phyloP scores from a whole-genome alignment of 37 sponge, comb jelly and placozoan species.

The Theonella swinhoei region DNA sequence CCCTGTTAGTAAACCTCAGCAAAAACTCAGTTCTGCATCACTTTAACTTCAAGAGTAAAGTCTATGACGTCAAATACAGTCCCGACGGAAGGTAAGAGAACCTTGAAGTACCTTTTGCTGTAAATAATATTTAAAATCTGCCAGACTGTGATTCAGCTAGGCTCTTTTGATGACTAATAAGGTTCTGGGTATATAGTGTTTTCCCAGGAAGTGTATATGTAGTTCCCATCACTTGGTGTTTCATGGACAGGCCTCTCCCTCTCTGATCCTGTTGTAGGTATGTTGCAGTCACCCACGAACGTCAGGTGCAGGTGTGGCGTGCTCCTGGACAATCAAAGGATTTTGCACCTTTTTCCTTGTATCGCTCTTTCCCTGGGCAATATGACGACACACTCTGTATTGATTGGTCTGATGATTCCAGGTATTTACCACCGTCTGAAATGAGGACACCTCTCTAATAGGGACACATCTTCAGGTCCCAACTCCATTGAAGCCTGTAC shows the following conservation, averaged over 20 bases:
- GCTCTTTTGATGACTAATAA: too few species aligned
- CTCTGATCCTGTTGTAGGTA: slow-evolving; percentile 42
- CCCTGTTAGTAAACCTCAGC: slow-evolving; percentile 75
- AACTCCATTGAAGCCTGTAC: too few species aligned
- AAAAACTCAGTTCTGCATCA: slow-evolving; percentile 77
- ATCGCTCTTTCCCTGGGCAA: slow-evolving; percentile 81
- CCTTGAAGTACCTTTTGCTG: too few species aligned
- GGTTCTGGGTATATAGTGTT: too few species aligned
- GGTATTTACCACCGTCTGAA: slow-evolving; percentile 26
- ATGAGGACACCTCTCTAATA: not conserved
- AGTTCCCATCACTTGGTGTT: too few species aligned
- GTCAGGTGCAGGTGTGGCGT: slow-evolving; percentile 88
- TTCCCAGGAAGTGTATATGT: too few species aligned
- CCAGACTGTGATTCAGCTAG: too few species aligned
- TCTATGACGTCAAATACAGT: slow-evolving; percentile 87
- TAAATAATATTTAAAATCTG: too few species aligned
- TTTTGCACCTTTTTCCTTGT: slow-evolving; percentile 88
- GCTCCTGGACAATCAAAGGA: slow-evolving; percentile 77
- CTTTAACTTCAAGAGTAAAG: slow-evolving; percentile 93
- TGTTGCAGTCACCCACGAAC: slow-evolving; percentile 91
- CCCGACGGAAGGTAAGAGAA: slow-evolving; percentile 82
- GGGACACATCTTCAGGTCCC: too few species aligned
- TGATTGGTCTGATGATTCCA: slow-evolving; percentile 91
- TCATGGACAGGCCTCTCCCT: too few species aligned
- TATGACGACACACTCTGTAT: slow-evolving; percentile 90